Percentiles rank a stretch among this genome's conserved stretches.
These are phyloP conservation scores for Chloroceryle inda DNA, from an alignment of 2,797 vertebrate species.

Conservation along the genomic window DNA sequence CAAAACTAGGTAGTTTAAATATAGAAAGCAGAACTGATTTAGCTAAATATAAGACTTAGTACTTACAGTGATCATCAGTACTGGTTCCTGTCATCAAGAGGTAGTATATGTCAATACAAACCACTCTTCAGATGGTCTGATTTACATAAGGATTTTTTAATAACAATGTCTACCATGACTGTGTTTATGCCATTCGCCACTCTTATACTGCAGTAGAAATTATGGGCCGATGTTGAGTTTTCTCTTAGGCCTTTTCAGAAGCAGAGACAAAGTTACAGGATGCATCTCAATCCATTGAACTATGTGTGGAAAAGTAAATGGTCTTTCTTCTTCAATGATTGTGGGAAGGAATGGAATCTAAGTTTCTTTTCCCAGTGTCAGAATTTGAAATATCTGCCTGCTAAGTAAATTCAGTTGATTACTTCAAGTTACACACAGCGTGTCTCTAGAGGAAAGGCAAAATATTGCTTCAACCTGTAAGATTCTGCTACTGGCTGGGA, in stretches of 20 bases:
- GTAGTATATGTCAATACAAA: background rate
- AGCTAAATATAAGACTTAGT: background rate
- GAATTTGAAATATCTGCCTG: background rate
- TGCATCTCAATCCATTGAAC: background rate
- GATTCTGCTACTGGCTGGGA: background rate
- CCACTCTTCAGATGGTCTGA: background rate
- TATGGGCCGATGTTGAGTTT: background rate
- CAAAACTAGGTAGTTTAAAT: background rate
- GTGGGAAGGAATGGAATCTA: background rate
- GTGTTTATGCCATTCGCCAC: background rate
- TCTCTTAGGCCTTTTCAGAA: background rate
- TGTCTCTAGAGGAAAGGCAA: background rate
- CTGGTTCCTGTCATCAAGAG: background rate
- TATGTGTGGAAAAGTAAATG: background rate
- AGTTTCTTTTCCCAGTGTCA: background rate
- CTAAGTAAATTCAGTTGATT: background rate
- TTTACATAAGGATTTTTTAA: background rate
- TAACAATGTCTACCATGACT: background rate
- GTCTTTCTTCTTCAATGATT: background rate
- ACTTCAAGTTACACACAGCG: background rate
- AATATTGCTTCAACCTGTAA: background rate
- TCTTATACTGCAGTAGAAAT: background rate
- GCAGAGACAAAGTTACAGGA: background rate
- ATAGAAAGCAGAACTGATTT: background rate
- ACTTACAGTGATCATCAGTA: background rate